Evolutionary conservation across 64 coral and sea anemone species (phyloP), one percentile per base, ranked within the genome.

Genomic region (Pocillopora verrucosa): DNA sequence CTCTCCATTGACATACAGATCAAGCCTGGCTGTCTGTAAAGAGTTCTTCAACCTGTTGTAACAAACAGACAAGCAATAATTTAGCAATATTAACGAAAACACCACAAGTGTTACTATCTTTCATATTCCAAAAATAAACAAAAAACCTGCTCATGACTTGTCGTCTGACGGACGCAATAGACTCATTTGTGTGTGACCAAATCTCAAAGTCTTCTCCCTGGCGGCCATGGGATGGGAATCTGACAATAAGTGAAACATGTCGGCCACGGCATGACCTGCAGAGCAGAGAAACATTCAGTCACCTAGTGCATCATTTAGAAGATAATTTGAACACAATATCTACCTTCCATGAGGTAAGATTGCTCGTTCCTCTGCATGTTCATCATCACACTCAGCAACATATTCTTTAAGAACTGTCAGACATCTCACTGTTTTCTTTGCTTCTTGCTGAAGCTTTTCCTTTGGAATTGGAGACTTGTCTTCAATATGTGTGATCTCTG

Each of bases 131-230:
- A 63, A 15, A 70, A 70, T 70, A 24, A 0, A 26, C 22, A 13
- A 86, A 26, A 67, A 91, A 99, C 97, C 93, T 95, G 58, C 90
- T 87, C 60, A 93, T 78, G 67, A 99, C 95, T 35, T 99, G 94
- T 77, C 97, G 61, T 65, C 97, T 95, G 9, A 99, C 93, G 74
- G 97, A 91, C 61, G 97, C 97, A 73, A 99, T 73, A 15, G 97
- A 95, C 84, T 99, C 94, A 93, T 99, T 95, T 34, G 91, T 76
- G 37, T 99, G 97, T 16, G 97, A 95, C 97, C 97, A 99, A 20
- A 95, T 69, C 85, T 99, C 97, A 87, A 99, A 99, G 64, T 99
- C 97, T 68, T 99, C 97, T 58, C 90, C 94, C 80, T 99, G 97
- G 36, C 97, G 91, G 86, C 97, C 97, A 77, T 99, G 97, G 5